These are phyloP conservation scores for Cololabis saira DNA, from an alignment of 2,113 vertebrate genomes.

Conservation along the genomic window DNA sequence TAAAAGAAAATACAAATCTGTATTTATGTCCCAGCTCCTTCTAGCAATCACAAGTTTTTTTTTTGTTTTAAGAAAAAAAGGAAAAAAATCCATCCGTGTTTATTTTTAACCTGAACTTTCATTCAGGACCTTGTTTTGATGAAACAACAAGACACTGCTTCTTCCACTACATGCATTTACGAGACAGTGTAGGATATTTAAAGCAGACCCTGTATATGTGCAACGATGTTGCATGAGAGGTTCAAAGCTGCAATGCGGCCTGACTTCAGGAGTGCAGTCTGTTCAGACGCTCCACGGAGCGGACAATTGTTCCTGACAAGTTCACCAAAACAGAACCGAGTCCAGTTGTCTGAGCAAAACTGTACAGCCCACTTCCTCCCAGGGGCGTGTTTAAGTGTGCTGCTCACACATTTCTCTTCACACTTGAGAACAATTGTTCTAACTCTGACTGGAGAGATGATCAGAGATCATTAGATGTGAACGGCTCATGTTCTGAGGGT, in stretches of 20 bases:
- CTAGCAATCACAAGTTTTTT: not conserved
- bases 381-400: not conserved
- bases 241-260: conserved; percentile 28
- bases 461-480: conserved; percentile 38
- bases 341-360: conserved; percentile 15
- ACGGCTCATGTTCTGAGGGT: conserved; percentile 22
- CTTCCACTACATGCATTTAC: too few species aligned
- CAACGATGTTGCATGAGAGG: conserved; percentile 29
- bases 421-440: conserved; percentile 29
- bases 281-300: conserved; percentile 21
- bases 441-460: not conserved
- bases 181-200: not conserved
- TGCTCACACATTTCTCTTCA: not conserved
- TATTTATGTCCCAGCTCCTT: too few species aligned
- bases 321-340: conserved; percentile 15
- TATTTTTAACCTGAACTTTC: too few species aligned
- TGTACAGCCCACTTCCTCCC: not conserved
- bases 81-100: too few species aligned
- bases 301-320: conserved; percentile 18
- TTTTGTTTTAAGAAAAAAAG: not conserved
- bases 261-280: conserved; percentile 19
- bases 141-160: too few species aligned
- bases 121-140: too few species aligned
- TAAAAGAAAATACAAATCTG: not conserved
- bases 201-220: conserved; percentile 1